A percentile compares a stretch with the other conserved stretches of the same genome.
Evolutionary conservation across 2,888 invertebrate species (phyloP).

Genomic region (Physocephala rufipes): DNA sequence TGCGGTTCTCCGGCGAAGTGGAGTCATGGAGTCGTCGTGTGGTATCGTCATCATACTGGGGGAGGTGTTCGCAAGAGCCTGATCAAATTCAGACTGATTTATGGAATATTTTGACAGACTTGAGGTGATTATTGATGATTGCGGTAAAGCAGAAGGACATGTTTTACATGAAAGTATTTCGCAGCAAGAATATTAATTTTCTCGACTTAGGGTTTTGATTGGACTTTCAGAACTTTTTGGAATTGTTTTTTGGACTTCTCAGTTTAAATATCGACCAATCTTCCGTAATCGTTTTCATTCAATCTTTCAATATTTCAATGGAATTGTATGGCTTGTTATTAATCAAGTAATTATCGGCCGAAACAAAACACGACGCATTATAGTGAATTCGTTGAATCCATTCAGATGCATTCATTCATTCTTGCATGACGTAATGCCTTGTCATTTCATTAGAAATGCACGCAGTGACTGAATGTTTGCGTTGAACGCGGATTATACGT

Average conservation of each 20-base stretch:
- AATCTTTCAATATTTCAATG: background rate
- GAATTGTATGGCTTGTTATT: background rate
- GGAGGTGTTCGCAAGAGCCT: background rate
- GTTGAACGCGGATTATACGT: constrained; percentile 22
- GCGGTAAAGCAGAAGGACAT: constrained; percentile 12
- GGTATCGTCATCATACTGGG: background rate
- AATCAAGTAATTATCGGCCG: background rate
- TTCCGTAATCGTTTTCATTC: background rate
- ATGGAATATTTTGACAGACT: background rate
- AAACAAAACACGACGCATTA: background rate
- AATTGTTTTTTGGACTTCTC: too few relatives aligned
- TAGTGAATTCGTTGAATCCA: constrained; percentile 15
- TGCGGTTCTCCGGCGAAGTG: background rate
- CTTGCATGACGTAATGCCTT: constrained; percentile 19
- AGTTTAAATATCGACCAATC: too few relatives aligned
- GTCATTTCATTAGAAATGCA: constrained; percentile 29
- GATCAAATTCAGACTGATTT: constrained; percentile 13
- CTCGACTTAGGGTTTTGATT: too few relatives aligned
- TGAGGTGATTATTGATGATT: constrained; percentile 13
- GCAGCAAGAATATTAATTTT: too few relatives aligned
- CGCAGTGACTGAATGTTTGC: constrained; percentile 3
- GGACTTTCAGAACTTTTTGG: too few relatives aligned
- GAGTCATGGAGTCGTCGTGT: background rate
- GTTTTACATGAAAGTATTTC: background rate
- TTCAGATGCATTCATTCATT: constrained; percentile 13